These are phyloP conservation scores for Drosophila rellima DNA, from an alignment of 2,888 invertebrate genomes.

Conservation along the genomic window DNA sequence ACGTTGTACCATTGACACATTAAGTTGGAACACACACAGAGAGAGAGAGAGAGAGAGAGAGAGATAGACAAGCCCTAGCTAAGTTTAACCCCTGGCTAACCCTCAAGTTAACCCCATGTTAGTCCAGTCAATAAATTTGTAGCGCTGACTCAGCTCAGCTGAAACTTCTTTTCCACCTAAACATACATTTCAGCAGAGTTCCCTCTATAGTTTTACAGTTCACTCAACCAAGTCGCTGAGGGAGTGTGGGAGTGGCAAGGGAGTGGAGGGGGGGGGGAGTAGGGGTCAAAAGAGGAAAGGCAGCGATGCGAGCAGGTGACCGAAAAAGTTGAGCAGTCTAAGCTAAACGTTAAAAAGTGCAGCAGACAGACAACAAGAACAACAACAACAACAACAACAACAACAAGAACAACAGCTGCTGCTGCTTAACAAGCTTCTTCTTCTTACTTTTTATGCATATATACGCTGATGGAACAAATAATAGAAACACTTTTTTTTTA, in stretches of 20 bases:
- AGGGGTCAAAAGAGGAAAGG: slow-evolving; percentile 1
- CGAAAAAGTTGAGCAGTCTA: slow-evolving; percentile 55
- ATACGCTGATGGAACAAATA: too few relatives aligned
- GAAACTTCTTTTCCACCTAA: neutral
- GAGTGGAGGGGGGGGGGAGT: neutral
- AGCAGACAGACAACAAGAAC: slow-evolving; percentile 6
- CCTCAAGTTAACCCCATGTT: slow-evolving; percentile 47
- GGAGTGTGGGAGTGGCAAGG: neutral
- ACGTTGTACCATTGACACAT: slow-evolving; percentile 68
- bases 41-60: neutral
- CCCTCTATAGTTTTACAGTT: slow-evolving; percentile 14
- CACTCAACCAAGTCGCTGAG: slow-evolving; percentile 45
- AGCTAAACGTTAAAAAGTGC: slow-evolving; percentile 44
- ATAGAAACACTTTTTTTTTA: too few relatives aligned
- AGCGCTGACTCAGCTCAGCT: slow-evolving; percentile 39
- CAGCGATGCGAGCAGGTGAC: slow-evolving; percentile 60
- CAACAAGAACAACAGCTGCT: slow-evolving; percentile 34
- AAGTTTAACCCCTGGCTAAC: slow-evolving; percentile 42
- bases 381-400: slow-evolving; percentile 12
- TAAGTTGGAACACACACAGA: slow-evolving; percentile 38
- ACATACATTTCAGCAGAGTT: neutral
- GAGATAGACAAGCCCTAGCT: slow-evolving; percentile 15
- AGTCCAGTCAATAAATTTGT: slow-evolving; percentile 41
- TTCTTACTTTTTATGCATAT: neutral
- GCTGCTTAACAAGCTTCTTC: slow-evolving; percentile 40